Evolutionary conservation across 2,888 invertebrate genomes (phyloP).

Genomic region (Agrotis ipsilon): DNA sequence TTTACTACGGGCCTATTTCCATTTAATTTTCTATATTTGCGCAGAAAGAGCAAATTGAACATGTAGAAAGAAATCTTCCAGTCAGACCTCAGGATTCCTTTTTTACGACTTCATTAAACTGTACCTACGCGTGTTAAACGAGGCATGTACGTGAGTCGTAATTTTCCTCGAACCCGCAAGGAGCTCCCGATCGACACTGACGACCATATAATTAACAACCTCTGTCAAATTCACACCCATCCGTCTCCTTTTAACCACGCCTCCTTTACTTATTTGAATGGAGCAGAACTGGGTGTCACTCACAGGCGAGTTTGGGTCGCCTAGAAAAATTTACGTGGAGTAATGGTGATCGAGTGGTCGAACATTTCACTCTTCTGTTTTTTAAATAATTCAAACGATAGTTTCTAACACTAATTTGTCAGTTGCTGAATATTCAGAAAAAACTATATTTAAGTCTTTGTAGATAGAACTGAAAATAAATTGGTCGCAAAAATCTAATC

Average conservation of each 20-base stretch:
- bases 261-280: conserved; percentile 72
- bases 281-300: conserved; percentile 67
- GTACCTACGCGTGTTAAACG: conserved; percentile 80
- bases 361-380: conserved; percentile 14
- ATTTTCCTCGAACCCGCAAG: conserved; percentile 78
- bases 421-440: neutral
- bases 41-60: conserved; percentile 46
- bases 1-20: neutral
- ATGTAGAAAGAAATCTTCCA: conserved; percentile 66
- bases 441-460: neutral
- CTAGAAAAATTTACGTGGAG: conserved; percentile 47
- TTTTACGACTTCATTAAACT: conserved; percentile 79
- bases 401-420: conserved; percentile 3
- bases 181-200: conserved; percentile 74
- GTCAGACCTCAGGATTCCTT: conserved; percentile 72
- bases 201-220: conserved; percentile 86
- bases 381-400: conserved; percentile 10
- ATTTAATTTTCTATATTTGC: conserved; percentile 40
- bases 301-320: conserved; percentile 54
- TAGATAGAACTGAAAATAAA: neutral
- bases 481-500: neutral
- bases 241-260: conserved; percentile 70
- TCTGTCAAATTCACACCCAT: conserved; percentile 87
- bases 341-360: conserved; percentile 31
- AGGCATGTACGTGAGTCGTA: conserved; percentile 76